These are phyloP conservation scores for Antedon bifida DNA, from an alignment of 35 echinoderm and acorn worm species.

Conservation along the genomic window DNA sequence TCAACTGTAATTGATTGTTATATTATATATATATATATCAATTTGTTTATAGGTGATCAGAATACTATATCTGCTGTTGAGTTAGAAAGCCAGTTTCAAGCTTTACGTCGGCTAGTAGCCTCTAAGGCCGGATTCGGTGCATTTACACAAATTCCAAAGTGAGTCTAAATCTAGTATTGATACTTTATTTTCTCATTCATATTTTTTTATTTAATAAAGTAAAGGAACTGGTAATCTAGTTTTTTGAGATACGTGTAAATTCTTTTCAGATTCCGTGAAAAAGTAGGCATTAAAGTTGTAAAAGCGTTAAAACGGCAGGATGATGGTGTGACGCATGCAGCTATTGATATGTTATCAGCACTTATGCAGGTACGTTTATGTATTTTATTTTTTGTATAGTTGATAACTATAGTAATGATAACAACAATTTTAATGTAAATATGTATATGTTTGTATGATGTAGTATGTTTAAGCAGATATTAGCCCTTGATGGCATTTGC, in stretches of 20 bases:
- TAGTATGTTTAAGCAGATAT: no score
- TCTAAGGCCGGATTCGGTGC: conserved; percentile 94
- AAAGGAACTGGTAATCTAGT: no score
- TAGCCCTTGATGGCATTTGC: no score
- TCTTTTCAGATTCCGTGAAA: conserved; percentile 66
- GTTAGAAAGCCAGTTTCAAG: conserved; percentile 71
- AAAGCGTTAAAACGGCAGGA: conserved; percentile 81
- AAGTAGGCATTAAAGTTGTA: conserved; percentile 77
- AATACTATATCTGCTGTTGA: conserved; percentile 47
- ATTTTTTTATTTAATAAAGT: background rate
- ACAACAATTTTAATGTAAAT: no score
- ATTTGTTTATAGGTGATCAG: conserved; percentile 40
- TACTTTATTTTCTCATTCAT: background rate
- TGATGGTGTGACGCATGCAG: conserved; percentile 84
- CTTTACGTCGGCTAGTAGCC: conserved; percentile 78
- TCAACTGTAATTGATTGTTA: no score
- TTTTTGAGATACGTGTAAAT: no score
- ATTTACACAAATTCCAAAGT: conserved; percentile 94
- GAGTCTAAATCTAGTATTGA: conserved; percentile 26
- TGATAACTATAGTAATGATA: background rate
- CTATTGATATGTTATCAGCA: conserved; percentile 93
- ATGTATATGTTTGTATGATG: no score
- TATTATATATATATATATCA: background rate
- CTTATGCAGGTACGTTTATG: conserved; percentile 75
- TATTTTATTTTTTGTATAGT: background rate